Evolutionary conservation across 2,113 vertebrate species (phyloP).

Genomic region (Monopterus albus): DNA sequence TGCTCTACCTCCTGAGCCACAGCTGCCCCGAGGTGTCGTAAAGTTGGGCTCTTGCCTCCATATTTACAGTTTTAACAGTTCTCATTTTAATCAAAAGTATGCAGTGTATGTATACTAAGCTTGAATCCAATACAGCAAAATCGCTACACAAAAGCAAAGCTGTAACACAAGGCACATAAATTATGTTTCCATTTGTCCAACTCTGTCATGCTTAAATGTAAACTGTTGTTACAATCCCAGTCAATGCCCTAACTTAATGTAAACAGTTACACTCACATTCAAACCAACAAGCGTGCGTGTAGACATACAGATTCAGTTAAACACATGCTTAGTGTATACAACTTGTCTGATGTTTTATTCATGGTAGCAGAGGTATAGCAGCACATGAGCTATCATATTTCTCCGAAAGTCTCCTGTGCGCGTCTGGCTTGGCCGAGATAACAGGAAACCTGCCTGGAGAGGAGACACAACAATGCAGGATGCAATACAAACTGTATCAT

Average conservation of each 20-base stretch:
- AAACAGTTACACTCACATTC: background rate
- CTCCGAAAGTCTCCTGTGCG: constrained; percentile 63
- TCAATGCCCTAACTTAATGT: background rate
- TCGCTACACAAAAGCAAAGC: background rate
- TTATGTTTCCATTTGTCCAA: constrained; percentile 4
- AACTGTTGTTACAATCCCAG: background rate
- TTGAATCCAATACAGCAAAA: no score
- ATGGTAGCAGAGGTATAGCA: constrained; percentile 63
- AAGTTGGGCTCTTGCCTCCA: background rate
- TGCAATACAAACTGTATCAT: constrained; percentile 77
- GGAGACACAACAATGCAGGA: constrained; percentile 74
- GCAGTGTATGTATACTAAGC: no score
- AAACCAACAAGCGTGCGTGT: background rate
- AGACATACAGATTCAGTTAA: constrained; percentile 19
- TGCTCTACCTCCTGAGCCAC: no score
- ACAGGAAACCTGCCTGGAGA: constrained; percentile 74
- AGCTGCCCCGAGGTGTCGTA: no score
- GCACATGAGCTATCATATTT: constrained; percentile 72
- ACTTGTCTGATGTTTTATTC: constrained; percentile 77
- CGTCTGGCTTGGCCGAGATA: constrained; percentile 78
- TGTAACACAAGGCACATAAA: background rate
- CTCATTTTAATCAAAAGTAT: no score
- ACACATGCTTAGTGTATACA: constrained; percentile 45
- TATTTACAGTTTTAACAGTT: background rate
- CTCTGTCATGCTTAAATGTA: background rate